Evolutionary conservation across 2,797 vertebrate species (phyloP).

Genomic region (Cirrhinus mrigala): DNA sequence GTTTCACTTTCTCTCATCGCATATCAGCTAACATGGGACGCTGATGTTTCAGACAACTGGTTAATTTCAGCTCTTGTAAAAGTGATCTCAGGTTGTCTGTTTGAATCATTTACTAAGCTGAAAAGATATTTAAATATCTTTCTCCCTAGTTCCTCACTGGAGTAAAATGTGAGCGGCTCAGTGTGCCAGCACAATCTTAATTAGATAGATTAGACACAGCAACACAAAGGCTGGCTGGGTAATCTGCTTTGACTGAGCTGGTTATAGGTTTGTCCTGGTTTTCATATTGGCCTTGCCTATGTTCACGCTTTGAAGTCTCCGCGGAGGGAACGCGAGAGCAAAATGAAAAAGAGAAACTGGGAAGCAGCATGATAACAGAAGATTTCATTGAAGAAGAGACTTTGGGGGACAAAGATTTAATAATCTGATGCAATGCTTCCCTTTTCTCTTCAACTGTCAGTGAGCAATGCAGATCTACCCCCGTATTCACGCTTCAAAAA

Average conservation of each 20-base stretch:
- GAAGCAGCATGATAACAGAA: conserved; percentile 17
- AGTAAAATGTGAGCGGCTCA: conserved; percentile 5
- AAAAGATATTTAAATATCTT: conserved; percentile 46
- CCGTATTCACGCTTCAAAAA: background rate
- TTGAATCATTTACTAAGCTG: background rate
- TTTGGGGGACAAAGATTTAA: conserved; percentile 55
- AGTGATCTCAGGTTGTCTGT: background rate
- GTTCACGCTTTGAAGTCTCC: conserved; percentile 57
- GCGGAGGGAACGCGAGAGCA: conserved; percentile 7
- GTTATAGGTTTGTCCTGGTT: conserved; percentile 72
- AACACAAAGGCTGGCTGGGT: conserved; percentile 63
- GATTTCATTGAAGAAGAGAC: conserved; percentile 28
- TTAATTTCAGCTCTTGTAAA: background rate
- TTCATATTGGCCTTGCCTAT: conserved; percentile 61
- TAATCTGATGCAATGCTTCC: conserved; percentile 62
- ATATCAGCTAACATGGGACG: background rate
- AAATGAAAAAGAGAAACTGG: conserved; percentile 28
- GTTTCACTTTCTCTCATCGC: background rate
- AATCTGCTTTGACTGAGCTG: conserved; percentile 69
- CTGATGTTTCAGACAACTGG: background rate
- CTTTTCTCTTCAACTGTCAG: conserved; percentile 34
- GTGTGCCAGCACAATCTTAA: conserved; percentile 60
- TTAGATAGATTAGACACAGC: conserved; percentile 67
- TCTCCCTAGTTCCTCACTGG: background rate
- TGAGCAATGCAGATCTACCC: conserved; percentile 14